Evolutionary conservation across 2,888 invertebrate genomes (phyloP).

Genomic region (Drosophila recens): DNA sequence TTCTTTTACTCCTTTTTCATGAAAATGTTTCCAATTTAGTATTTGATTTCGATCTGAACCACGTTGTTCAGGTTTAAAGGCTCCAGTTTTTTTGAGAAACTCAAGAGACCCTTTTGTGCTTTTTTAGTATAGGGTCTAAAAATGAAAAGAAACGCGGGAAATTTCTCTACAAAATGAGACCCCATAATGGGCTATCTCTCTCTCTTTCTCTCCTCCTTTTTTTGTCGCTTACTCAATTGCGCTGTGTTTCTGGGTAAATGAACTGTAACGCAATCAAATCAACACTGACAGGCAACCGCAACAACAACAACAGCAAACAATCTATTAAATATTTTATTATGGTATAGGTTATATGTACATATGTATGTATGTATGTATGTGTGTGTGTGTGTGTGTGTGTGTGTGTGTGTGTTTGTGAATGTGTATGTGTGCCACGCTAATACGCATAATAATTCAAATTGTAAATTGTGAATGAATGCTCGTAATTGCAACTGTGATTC

Average conservation of each 20-base stretch:
- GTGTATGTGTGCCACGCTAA: constrained; percentile 40
- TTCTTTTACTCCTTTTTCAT: too few species aligned
- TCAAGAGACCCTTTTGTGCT: background rate
- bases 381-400: constrained; percentile 29
- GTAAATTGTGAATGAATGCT: constrained; percentile 25
- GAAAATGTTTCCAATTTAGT: too few species aligned
- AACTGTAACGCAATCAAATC: constrained; percentile 81
- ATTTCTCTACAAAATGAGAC: constrained; percentile 69
- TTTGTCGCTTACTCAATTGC: background rate
- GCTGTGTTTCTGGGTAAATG: constrained; percentile 67
- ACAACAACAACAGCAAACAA: constrained; percentile 15
- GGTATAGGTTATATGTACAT: too few species aligned
- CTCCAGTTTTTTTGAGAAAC: background rate
- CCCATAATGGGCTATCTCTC: constrained; percentile 62
- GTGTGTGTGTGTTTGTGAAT: background rate
- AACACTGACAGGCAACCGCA: constrained; percentile 56
- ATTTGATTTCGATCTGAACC: too few species aligned
- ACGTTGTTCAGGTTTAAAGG: too few species aligned
- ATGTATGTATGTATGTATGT: background rate
- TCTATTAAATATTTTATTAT: too few species aligned
- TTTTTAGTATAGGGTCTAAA: background rate
- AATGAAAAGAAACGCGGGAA: constrained; percentile 1
- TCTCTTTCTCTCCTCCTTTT: background rate
- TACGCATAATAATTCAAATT: constrained; percentile 30
- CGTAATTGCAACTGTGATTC: constrained; percentile 21